These are phyloP conservation scores for Nymphalis c-album DNA, from an alignment of 2,888 invertebrate species.

Conservation along the genomic window DNA sequence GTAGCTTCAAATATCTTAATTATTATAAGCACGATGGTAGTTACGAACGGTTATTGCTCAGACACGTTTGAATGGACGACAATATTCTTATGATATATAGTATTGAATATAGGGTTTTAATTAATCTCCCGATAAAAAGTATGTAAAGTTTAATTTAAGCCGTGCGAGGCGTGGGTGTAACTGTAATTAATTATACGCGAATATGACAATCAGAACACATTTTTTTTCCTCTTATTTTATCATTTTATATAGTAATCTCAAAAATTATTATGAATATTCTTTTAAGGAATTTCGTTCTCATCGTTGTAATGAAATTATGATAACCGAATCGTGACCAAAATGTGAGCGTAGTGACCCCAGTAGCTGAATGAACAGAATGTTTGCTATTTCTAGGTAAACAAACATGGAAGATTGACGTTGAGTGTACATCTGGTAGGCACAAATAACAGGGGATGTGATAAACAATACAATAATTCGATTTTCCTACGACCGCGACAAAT, in stretches of 20 bases:
- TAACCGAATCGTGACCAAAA: slow-evolving; percentile 71
- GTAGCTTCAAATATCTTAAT: not conserved
- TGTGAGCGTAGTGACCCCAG: slow-evolving; percentile 69
- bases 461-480: slow-evolving; percentile 77
- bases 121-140: too few relatives aligned
- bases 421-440: slow-evolving; percentile 79
- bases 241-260: not conserved
- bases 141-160: too few relatives aligned
- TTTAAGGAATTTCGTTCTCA: slow-evolving; percentile 33
- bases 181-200: not conserved
- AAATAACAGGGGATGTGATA: slow-evolving; percentile 74
- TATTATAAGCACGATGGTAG: too few relatives aligned
- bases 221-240: too few relatives aligned
- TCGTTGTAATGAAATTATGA: slow-evolving; percentile 61
- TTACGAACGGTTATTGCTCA: too few relatives aligned
- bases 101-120: too few relatives aligned
- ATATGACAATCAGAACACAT: not conserved
- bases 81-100: too few relatives aligned
- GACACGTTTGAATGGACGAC: too few relatives aligned
- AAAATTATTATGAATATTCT: slow-evolving; percentile 1
- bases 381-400: slow-evolving; percentile 79
- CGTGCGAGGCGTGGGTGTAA: too few relatives aligned
- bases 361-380: slow-evolving; percentile 54
- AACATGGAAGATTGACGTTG: slow-evolving; percentile 76
- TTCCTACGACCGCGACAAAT: slow-evolving; percentile 67